Evolutionary conservation across 2,888 invertebrate species (phyloP), one percentile per base, ranked within the genome.

Genomic region (Steinernema scapterisci): DNA sequence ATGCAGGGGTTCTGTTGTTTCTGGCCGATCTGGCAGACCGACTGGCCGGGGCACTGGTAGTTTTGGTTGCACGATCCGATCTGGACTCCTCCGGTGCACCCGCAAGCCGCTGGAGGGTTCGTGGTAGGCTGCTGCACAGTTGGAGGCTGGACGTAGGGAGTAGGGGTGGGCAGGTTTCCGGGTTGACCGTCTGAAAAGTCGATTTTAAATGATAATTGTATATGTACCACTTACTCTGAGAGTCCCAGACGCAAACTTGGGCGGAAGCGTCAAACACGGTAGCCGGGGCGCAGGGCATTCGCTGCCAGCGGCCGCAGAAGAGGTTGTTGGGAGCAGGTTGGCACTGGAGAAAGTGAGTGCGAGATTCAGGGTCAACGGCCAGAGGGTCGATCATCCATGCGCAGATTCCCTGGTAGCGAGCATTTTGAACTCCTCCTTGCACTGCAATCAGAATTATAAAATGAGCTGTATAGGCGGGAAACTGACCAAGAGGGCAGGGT

Each of bases 311-410:
- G 71, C 87, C 87, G 77, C 87, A 87, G 83, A 84, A 86, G 63
- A 86, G 78, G 77, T 85, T 87, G 81, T 83, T 84, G 70, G 84
- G 83, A 31, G 86, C 85, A 45, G 86, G 86, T 76, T 85, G 85
- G 56, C 81, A 82, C 72, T 81, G 81, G 19, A 81, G 77, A 75
- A 77, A 81, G 48, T 70, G 75, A 43, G 73, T 75, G 31, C 23
- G 75, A 51, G 82, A 81, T 74, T 84, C 82, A 48, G 87, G 84
- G 73, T 85, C 83, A 45, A 80, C 77, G 75, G 85, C 86, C 75
- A 87, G 79, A 31, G 87, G 87, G 75, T 86, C 87, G 70, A 87
- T 75, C 87, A 87, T 87, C 87, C 87, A 87, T 23, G 86, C 86
- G 83, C 87, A 87, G 77, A 87, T 83, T 71, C 85, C 85, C 75